phyloP scores from a whole-genome alignment of 2,888 invertebrate species.

The Drosophila diplacantha region DNA sequence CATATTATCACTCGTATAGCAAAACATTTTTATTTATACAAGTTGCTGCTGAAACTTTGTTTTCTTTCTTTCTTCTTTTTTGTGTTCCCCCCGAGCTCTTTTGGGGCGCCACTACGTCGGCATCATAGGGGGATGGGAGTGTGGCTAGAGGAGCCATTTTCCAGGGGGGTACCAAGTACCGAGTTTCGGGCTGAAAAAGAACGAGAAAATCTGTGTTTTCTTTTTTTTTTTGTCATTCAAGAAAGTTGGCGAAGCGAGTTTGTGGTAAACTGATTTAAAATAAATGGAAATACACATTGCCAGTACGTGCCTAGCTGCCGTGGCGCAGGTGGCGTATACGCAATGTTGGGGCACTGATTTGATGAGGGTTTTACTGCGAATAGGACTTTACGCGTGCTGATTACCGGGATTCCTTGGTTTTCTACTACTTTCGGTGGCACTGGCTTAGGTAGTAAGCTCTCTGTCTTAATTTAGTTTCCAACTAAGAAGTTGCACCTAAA shows the following conservation, averaged over 20 bases:
- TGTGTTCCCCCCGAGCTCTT: background rate
- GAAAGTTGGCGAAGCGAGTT: slow-evolving; percentile 20
- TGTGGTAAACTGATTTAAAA: slow-evolving; percentile 43
- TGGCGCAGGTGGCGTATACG: slow-evolving; percentile 52
- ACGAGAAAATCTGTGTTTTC: slow-evolving; percentile 1
- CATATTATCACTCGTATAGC: slow-evolving; percentile 39
- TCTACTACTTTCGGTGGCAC: background rate
- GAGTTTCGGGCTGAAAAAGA: background rate
- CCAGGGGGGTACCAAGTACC: background rate
- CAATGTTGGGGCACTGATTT: slow-evolving; percentile 36
- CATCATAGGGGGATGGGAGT: background rate
- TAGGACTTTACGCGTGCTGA: slow-evolving; percentile 7
- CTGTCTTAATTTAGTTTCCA: background rate
- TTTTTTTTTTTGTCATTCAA: slow-evolving; percentile 15
- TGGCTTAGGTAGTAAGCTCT: background rate
- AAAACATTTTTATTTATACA: slow-evolving; percentile 41
- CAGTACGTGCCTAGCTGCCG: slow-evolving; percentile 39
- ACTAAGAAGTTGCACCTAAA: background rate
- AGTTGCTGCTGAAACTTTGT: slow-evolving; percentile 32
- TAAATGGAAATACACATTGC: slow-evolving; percentile 40
- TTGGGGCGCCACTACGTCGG: slow-evolving; percentile 28
- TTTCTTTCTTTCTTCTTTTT: slow-evolving; percentile 2
- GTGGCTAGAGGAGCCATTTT: background rate
- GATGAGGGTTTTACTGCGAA: slow-evolving; percentile 11
- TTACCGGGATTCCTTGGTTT: slow-evolving; percentile 1